Conservation (phyloP, 35 echinoderm and acorn worm genomes). For the Antedon bifida region DNA sequence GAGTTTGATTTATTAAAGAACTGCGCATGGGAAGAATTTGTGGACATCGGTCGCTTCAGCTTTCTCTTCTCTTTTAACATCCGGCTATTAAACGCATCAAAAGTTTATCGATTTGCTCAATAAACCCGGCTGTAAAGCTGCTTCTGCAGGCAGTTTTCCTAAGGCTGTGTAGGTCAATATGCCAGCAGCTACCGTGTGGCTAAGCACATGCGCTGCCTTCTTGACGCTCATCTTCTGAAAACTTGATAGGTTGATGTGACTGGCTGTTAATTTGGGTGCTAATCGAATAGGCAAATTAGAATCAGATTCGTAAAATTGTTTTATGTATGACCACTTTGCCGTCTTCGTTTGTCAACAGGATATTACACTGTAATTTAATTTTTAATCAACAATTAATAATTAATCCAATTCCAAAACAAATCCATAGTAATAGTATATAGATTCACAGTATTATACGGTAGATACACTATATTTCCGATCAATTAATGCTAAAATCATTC, state of each 20-base stretch:
- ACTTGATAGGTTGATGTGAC: background rate
- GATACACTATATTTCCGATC: no score
- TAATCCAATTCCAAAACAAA: no score
- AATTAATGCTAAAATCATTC: no score
- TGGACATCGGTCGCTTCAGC: background rate
- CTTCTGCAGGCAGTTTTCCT: background rate
- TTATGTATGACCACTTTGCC: constrained; percentile 14
- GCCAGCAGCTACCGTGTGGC: constrained; percentile 6
- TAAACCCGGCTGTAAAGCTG: constrained; percentile 32
- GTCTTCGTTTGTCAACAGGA: no score
- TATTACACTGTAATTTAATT: no score
- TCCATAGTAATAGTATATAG: no score
- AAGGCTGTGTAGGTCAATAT: background rate
- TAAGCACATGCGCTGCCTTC: constrained; percentile 1
- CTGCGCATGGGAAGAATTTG: background rate
- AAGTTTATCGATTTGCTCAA: constrained; percentile 24
- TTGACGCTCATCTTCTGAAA: constrained; percentile 6
- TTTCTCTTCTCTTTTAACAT: background rate
- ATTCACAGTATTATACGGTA: no score
- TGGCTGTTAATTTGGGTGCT: constrained; percentile 15
- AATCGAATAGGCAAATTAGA: constrained; percentile 5
- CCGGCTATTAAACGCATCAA: constrained; percentile 11
- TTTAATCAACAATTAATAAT: no score
- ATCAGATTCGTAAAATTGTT: constrained; percentile 17
- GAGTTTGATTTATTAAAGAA: background rate